Evolutionary conservation across 2,113 vertebrate species (phyloP), one percentile per base, ranked within the genome.

Genomic region (Hystrix brachyura): DNA sequence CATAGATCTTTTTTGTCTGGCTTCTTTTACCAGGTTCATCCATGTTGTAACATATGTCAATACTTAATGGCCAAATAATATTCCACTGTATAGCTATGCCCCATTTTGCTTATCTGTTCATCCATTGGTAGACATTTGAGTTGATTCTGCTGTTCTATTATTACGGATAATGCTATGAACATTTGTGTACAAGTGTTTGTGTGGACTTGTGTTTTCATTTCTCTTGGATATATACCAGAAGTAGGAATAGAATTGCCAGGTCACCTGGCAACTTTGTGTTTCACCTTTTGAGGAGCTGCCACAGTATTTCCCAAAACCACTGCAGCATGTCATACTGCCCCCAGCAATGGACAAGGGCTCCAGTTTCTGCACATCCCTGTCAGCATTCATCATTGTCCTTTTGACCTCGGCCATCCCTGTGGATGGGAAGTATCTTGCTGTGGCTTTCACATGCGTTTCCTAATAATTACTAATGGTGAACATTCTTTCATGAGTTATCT

Each of bases 391-490:
- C 59, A 25, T 46, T 78, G 32, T 25, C 3, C 38, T 57, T 48
- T 46, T 23, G 15, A 62, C 55, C 38, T 57, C 5, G 55, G 51
- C 60, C n/a, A 4, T 88, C n/a, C 32, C 43, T 64, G 29, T 88
- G 27, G 29, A 0, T 72, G 17, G 51, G 19, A 83, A 71, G 29
- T 53, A 12, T 13, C 53, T 71, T 59, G 59, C 7, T 60, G 27
- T 69, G 38, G n/a, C 74, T 96, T 90, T 90, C 67, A 83, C n/a
- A 83, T 38, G n/a, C 53, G 2, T 94, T 90, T 89, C 55, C 53
- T 85, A 32, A 14, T 65, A 13, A 81, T 15, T 53, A 84, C 67
- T 74, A 51, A 69, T 53, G 17, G 11, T 60, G 46, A 76, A 72
- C 29, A 79, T 65, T 14, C 78, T 91, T 89, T 74, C 69, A 53